A percentile compares a stretch with the other conserved stretches of the same genome.
Conservation (phyloP, 2,113 vertebrate species). For the Chaenogobius annularis region DNA sequence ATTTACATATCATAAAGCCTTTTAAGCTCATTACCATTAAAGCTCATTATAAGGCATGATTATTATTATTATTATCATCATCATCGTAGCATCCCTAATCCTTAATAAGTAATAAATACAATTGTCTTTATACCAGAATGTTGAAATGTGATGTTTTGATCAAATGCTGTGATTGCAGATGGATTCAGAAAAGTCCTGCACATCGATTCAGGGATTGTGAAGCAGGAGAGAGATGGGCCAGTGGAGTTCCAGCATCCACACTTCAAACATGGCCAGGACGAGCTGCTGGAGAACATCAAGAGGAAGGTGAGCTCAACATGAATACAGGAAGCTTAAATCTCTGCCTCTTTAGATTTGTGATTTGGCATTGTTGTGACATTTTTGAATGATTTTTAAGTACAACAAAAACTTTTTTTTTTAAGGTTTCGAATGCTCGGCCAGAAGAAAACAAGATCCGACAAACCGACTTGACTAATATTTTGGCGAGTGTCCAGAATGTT, state of each 20-base stretch:
- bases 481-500: slow-evolving; percentile 88
- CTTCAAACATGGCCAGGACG: slow-evolving; percentile 93
- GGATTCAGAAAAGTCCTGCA: slow-evolving; percentile 96
- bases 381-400: too few relatives aligned
- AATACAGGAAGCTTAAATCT: neutral
- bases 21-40: too few relatives aligned
- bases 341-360: neutral
- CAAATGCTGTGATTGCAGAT: slow-evolving; percentile 71
- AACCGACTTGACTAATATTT: slow-evolving; percentile 90
- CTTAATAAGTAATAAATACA: too few relatives aligned
- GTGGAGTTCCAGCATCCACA: slow-evolving; percentile 94
- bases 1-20: too few relatives aligned
- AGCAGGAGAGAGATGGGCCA: slow-evolving; percentile 89
- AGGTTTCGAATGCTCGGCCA: slow-evolving; percentile 91
- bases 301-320: slow-evolving; percentile 82
- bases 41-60: too few relatives aligned
- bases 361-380: neutral
- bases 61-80: too few relatives aligned
- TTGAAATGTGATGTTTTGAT: neutral
- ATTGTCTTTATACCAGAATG: too few relatives aligned
- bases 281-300: slow-evolving; percentile 94
- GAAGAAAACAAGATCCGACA: slow-evolving; percentile 91
- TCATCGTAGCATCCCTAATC: too few relatives aligned
- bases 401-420: neutral
- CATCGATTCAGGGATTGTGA: slow-evolving; percentile 89